phyloP scores from a whole-genome alignment of 2,113 vertebrate genomes.

The Tricholaema leucomelas region DNA sequence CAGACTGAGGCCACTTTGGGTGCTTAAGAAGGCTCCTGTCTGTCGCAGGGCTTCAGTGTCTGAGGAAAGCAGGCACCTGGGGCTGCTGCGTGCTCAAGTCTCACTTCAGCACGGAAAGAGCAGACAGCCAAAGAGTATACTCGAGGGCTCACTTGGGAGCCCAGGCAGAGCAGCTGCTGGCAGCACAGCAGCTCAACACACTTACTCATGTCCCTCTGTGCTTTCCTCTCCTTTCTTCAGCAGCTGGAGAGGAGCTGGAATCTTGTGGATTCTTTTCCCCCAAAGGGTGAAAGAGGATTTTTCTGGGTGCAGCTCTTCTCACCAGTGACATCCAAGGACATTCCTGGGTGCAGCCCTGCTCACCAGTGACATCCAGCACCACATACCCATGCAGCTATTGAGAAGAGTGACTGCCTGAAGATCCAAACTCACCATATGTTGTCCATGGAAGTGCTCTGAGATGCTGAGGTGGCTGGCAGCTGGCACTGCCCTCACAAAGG shows the following conservation, averaged over 20 bases:
- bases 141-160: slow-evolving; percentile 6
- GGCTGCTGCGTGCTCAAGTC: background rate
- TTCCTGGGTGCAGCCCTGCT: background rate
- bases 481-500: background rate
- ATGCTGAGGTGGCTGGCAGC: background rate
- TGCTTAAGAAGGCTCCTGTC: slow-evolving; percentile 46
- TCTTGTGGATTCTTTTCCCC: background rate
- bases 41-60: slow-evolving; percentile 16
- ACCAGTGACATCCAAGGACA: background rate
- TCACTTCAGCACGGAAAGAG: background rate
- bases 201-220: slow-evolving; percentile 26
- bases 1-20: background rate
- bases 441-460: background rate
- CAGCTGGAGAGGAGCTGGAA: background rate
- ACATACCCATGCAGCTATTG: background rate
- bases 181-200: slow-evolving; percentile 32
- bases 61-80: slow-evolving; percentile 18
- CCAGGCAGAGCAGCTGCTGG: background rate
- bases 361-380: background rate
- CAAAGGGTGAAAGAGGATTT: background rate
- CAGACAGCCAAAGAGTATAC: slow-evolving; percentile 24
- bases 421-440: background rate
- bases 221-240: background rate
- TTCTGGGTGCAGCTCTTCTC: background rate
- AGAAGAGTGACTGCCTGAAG: background rate